phyloP scores from a whole-genome alignment of 2,797 vertebrate genomes.

The Ptychadena robeensis region DNA sequence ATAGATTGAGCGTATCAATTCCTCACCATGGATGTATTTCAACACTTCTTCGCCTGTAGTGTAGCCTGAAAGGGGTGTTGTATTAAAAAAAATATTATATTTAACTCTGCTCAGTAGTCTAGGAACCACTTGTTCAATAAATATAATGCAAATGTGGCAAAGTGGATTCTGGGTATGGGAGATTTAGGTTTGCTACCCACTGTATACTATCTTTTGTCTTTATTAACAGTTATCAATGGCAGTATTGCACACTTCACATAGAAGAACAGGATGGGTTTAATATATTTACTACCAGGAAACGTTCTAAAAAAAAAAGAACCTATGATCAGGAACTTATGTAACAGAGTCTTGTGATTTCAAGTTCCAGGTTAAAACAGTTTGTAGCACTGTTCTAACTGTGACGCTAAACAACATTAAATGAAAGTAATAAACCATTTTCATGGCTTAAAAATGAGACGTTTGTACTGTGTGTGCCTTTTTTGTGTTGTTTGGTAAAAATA shows the following conservation, averaged over 20 bases:
- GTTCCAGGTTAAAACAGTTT: conserved; percentile 23
- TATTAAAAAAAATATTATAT: conserved; percentile 34
- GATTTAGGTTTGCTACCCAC: conserved; percentile 3
- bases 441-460: conserved; percentile 3
- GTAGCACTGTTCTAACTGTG: conserved; percentile 38
- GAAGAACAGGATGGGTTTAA: conserved; percentile 8
- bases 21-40: conserved; percentile 46
- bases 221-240: conserved; percentile 30
- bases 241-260: conserved; percentile 50
- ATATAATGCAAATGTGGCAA: conserved; percentile 26
- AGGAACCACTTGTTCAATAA: conserved; percentile 33
- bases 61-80: conserved; percentile 39
- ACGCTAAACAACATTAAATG: conserved; percentile 32
- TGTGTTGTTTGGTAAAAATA: background rate
- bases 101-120: conserved; percentile 29
- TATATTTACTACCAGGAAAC: conserved; percentile 11
- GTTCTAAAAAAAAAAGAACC: background rate
- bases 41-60: conserved; percentile 51
- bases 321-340: conserved; percentile 19
- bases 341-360: conserved; percentile 26
- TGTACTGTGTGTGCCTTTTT: conserved; percentile 10
- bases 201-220: conserved; percentile 32
- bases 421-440: conserved; percentile 41
- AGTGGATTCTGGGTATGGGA: conserved; percentile 2
- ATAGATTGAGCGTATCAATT: conserved; percentile 39